Evolutionary conservation across 2,113 vertebrate genomes (phyloP), one percentile per base, ranked within the genome.

Genomic region (Acanthochromis polyacanthus): DNA sequence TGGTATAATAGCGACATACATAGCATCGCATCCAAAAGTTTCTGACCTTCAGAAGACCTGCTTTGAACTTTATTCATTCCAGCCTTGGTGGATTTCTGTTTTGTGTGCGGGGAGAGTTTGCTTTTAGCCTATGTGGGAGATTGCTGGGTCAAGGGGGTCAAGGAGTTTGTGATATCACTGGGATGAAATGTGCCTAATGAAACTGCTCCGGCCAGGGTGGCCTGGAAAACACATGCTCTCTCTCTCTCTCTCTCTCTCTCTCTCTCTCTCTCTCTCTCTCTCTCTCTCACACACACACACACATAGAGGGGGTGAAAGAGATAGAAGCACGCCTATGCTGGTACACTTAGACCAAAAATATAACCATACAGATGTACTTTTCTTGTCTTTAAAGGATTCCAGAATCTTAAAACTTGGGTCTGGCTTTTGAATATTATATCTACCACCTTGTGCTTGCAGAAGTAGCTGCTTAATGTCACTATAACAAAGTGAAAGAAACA

Each of bases 151-250:
- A 86, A 32, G 5, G 16, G 76, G 76, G 82, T 90, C 86, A 89
- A 80, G 69, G 79, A 85, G 63, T 77, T 48, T 75, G 76, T 82
- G 76, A 91, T 90, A 81, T 85, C 60, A 86, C 87, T 22, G 52
- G 68, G 75, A 81, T 84, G 83, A 88, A 82, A 89, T 85, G 84
- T 46, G 60, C 56, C 69, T 80, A 84, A 88, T 88, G 79, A 88
- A 81, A 80, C 55, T 50, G 64, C 66, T 69, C 51, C 52, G 57
- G 40, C 28, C 65, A 61, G 56, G 51, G 64, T 82, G 81, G 78
- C 50, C 81, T 58, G 30, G 10, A 71, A 77, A 69, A 46, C 20
- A 22, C 30, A 52, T 17, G 8, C 28, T 14, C 23, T 46, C 15
- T n/a, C n/a, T n/a, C n/a, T n/a, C n/a, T n/a, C n/a, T n/a, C n/a